Evolutionary conservation across 2,113 vertebrate species (phyloP).

Genomic region (Stictonetta naevosa): DNA sequence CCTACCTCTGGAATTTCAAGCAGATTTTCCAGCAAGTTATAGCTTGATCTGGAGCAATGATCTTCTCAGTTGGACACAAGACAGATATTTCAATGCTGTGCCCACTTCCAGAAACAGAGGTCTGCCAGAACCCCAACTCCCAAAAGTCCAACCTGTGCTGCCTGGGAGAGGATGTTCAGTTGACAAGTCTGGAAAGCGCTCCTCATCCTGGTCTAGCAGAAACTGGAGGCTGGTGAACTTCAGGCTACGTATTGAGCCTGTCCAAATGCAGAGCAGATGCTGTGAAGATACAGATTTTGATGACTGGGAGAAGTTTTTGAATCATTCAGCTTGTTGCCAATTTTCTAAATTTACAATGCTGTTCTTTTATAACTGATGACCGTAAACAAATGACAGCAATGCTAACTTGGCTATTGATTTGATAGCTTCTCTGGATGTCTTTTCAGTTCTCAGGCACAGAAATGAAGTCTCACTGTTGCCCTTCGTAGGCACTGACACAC

Average conservation of each 20-base stretch:
- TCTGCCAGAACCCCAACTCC: neutral
- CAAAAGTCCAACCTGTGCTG: rapidly evolving
- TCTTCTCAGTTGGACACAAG: neutral
- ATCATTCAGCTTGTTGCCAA: neutral
- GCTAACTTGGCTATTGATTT: neutral
- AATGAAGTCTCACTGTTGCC: neutral
- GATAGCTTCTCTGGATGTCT: neutral
- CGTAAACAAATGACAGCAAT: neutral
- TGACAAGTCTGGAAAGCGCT: neutral
- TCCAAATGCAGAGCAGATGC: neutral
- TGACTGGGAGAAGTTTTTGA: neutral
- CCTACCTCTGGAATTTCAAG: neutral
- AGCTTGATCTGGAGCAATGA: neutral
- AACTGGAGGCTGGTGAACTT: neutral
- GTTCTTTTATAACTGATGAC: neutral
- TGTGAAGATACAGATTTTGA: neutral
- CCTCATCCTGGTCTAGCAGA: neutral
- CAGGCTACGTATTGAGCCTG: neutral
- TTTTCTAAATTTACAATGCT: neutral
- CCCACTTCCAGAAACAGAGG: neutral
- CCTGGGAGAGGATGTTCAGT: neutral
- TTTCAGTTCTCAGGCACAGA: neutral
- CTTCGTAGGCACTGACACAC: neutral
- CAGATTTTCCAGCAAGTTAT: neutral
- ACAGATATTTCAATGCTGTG: neutral